phyloP scores from a whole-genome alignment of 2,113 vertebrate genomes.

The Anguilla japonica region DNA sequence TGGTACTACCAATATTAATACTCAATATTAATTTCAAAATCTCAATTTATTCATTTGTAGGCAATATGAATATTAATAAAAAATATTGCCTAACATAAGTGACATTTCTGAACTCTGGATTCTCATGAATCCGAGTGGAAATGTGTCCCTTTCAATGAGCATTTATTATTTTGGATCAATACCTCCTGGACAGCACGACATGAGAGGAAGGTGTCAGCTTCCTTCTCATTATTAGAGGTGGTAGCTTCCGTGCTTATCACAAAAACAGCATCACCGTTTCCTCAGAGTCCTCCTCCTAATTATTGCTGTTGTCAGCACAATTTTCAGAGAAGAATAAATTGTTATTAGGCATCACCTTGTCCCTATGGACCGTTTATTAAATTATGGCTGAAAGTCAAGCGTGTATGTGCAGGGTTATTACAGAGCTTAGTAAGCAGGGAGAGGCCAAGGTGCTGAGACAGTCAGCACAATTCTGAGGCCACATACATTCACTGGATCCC shows the following conservation, averaged over 20 bases:
- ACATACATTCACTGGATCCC: constrained; percentile 4
- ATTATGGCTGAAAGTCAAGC: constrained; percentile 46
- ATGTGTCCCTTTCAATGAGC: background rate
- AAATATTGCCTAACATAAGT: no score
- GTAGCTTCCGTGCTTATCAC: background rate
- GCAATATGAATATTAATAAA: no score
- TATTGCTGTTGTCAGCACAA: constrained; percentile 44
- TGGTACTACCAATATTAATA: no score
- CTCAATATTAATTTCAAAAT: no score
- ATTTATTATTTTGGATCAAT: no score
- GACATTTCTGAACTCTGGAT: background rate
- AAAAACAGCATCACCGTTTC: constrained; percentile 32
- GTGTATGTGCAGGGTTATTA: constrained; percentile 17
- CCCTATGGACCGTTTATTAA: constrained; percentile 46
- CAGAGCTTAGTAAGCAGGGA: constrained; percentile 34
- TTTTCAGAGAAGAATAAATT: constrained; percentile 42
- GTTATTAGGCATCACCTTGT: constrained; percentile 51
- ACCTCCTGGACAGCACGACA: background rate
- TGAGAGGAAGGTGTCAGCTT: background rate
- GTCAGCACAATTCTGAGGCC: constrained; percentile 36
- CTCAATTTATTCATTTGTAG: no score
- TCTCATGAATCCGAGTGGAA: background rate
- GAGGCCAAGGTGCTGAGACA: constrained; percentile 9
- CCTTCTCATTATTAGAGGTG: background rate
- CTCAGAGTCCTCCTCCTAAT: constrained; percentile 34